Percentiles rank a stretch among this genome's conserved stretches.
Conservation (phyloP, 1,140 invertebrate genomes). For the Propsilocerus akamusi region DNA sequence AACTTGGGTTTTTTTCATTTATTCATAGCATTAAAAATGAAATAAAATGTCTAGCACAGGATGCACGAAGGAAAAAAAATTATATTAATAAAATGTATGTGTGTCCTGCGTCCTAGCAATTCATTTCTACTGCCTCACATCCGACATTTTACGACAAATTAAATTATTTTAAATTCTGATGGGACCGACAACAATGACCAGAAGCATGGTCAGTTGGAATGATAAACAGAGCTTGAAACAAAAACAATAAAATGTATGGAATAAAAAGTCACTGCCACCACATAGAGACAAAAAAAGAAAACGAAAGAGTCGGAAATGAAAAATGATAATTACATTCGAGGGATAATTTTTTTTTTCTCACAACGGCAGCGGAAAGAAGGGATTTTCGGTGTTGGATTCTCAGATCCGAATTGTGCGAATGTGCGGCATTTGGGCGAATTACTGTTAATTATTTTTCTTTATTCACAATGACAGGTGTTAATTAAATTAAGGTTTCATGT, state of each 20-base stretch:
- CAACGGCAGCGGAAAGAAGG: background rate
- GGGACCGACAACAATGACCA: background rate
- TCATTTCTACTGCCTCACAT: no score
- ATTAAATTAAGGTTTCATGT: background rate
- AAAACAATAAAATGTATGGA: no score
- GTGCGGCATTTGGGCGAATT: background rate
- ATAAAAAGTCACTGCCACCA: background rate
- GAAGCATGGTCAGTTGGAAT: background rate
- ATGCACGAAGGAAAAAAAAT: no score
- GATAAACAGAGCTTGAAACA: background rate
- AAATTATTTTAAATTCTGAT: slow-evolving; percentile 1
- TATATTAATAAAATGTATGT: no score
- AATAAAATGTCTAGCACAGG: no score
- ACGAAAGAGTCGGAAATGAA: background rate
- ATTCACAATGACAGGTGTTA: slow-evolving; percentile 1
- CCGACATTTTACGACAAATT: slow-evolving; percentile 3
- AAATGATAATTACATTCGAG: slow-evolving; percentile 4
- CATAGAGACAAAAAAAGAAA: background rate
- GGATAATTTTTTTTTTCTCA: background rate
- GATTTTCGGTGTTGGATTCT: no score
- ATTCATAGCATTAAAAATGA: no score
- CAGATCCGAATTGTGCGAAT: background rate
- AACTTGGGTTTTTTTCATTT: no score
- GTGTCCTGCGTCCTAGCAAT: no score
- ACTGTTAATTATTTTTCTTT: slow-evolving; percentile 4